Conservation (phyloP, 2,113 vertebrate species). For the Pachyramphus minor region DNA sequence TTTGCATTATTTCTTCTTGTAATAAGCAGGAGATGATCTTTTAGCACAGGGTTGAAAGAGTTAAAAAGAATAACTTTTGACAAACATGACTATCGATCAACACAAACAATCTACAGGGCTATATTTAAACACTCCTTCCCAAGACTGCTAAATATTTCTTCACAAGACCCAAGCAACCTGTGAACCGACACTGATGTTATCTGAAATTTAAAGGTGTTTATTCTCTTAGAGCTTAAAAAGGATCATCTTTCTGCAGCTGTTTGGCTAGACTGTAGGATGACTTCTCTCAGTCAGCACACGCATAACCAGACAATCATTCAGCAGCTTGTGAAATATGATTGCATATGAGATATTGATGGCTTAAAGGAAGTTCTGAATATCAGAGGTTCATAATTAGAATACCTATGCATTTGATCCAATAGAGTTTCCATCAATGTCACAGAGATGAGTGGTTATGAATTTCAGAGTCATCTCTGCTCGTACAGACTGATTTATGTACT, state of each 20-base stretch:
- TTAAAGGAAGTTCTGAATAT: slow-evolving; percentile 60
- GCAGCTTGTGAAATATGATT: slow-evolving; percentile 61
- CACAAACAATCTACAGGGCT: neutral
- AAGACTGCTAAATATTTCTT: neutral
- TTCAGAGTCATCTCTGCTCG: slow-evolving; percentile 45
- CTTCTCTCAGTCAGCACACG: neutral
- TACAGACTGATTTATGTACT: slow-evolving; percentile 53
- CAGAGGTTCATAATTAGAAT: slow-evolving; percentile 56
- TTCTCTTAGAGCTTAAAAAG: neutral
- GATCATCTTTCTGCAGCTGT: slow-evolving; percentile 23
- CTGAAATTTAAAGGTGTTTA: slow-evolving; percentile 21
- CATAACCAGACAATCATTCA: neutral
- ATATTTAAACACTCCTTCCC: neutral
- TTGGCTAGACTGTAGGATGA: neutral
- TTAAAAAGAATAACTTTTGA: neutral
- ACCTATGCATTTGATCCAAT: slow-evolving; percentile 39
- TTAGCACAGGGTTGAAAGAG: neutral
- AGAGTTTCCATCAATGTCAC: slow-evolving; percentile 60
- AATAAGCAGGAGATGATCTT: neutral
- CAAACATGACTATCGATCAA: neutral
- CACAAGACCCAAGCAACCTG: neutral
- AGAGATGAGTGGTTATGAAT: slow-evolving; percentile 63
- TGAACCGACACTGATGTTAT: neutral
- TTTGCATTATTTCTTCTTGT: neutral
- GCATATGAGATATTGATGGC: slow-evolving; percentile 50